Base-by-base conservation (phyloP, 1,140 invertebrate species). In the Diplogasteroides magnus region DNA sequence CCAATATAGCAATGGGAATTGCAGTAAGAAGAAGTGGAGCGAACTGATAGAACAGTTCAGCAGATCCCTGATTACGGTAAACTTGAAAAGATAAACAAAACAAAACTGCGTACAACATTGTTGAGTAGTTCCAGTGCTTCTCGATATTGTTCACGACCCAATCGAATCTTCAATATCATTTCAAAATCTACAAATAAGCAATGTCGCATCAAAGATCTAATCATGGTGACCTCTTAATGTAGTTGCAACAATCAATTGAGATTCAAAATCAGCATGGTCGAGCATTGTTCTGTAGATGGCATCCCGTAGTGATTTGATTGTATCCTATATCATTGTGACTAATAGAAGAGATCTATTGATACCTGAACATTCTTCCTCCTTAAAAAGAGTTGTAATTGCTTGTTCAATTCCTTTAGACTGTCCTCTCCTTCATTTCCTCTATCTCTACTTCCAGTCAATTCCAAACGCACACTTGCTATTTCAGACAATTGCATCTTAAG, bases 231-330 rank as follows among this genome's bases (percentile, higher is more conserved):
- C 72, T 28, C 73, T 74, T 2, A 75, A 73, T 15, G 63, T 27
- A 19, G 64, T 62, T 0, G 74, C 74, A 28, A 75, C 37, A 31
- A 74, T 68, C 15, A 75, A 37, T 37, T 74, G 72, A 27, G 63
- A 67, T 26, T 75, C 74, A 32, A 71, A 63, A 57, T 75, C 74
- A 6, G 67, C 74, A 32, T 75, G 74, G 31, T 67, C 37, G 2
- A 57, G 14, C 23, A 68, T 76, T 67, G 74, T 28, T n/a, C 61
- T 3, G 32, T 75, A 75, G 56, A 75, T 64, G n/a, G 70, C 67
- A n/a, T 75, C 68, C 62, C 57, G 48, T 26, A 62, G 31, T 29
- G 56, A 58, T 60, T 74, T 32, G n/a, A 75, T 27, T 48, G n/a
- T 64, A 64, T 23, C 23, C 28, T 64, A 14, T 31, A n/a, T 27